Percentiles rank a stretch among this genome's conserved stretches.
Evolutionary conservation across 2,888 invertebrate genomes (phyloP).

Genomic region (Drosophila meridionalis): DNA sequence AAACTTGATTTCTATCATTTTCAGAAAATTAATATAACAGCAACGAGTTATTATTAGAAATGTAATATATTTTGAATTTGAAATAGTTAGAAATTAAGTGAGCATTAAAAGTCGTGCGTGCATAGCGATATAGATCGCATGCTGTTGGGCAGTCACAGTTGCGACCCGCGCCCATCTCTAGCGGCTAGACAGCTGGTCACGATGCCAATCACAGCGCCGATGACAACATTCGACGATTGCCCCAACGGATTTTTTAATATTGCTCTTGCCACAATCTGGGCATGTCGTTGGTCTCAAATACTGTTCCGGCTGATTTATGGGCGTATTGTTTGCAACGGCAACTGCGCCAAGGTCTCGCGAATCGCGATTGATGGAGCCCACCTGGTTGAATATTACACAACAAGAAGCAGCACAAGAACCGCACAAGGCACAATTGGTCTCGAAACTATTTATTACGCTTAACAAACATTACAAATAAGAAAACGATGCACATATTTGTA

Average conservation of each 20-base stretch:
- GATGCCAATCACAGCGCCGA: constrained; percentile 49
- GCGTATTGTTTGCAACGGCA: constrained; percentile 44
- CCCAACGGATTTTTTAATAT: constrained; percentile 15
- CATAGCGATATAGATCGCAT: too few species aligned
- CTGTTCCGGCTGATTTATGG: constrained; percentile 57
- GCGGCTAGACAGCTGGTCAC: constrained; percentile 45
- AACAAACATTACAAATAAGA: constrained; percentile 44
- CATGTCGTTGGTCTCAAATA: constrained; percentile 1
- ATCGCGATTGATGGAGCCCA: constrained; percentile 6
- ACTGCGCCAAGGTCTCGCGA: constrained; percentile 1
- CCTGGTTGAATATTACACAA: constrained; percentile 62
- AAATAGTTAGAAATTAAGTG: too few species aligned
- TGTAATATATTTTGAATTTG: too few species aligned
- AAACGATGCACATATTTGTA: not conserved
- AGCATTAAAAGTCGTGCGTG: not conserved
- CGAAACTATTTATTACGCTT: constrained; percentile 62
- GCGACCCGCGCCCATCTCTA: constrained; percentile 7
- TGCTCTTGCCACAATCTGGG: constrained; percentile 15
- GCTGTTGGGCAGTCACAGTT: too few species aligned
- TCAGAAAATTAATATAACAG: too few species aligned
- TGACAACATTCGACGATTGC: constrained; percentile 50
- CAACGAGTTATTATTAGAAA: too few species aligned
- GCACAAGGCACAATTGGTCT: constrained; percentile 7
- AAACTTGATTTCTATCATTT: too few species aligned
- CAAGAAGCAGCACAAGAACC: constrained; percentile 13